Conservation (phyloP, 2,113 vertebrate genomes). For the Arizona elegans region DNA sequence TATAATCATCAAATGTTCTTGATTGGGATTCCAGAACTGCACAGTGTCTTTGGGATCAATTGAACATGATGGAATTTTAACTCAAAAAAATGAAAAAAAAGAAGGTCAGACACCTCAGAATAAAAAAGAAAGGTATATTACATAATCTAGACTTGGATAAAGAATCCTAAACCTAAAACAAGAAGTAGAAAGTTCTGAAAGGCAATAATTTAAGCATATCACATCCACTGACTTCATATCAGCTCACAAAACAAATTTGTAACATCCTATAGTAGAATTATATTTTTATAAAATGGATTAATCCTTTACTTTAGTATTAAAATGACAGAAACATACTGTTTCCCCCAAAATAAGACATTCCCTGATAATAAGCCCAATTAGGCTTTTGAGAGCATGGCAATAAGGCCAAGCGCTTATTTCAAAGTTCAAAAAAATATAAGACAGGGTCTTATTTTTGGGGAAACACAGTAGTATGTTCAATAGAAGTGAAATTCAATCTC, state of each 20-base stretch:
- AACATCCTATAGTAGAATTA: not conserved
- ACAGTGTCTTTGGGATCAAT: not conserved
- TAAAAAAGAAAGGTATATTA: not conserved
- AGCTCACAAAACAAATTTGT: not conserved
- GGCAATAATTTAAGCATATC: not conserved
- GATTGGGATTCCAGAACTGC: not conserved
- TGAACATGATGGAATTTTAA: not conserved
- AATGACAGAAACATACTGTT: not conserved
- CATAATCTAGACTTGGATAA: not conserved
- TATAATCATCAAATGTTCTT: not conserved
- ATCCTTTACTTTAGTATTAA: not conserved
- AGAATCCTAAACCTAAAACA: not conserved
- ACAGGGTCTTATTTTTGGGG: too few species aligned
- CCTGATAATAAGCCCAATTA: too few species aligned
- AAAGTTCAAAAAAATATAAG: too few species aligned
- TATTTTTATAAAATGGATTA: not conserved
- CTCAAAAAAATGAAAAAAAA: not conserved
- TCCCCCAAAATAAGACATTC: too few species aligned
- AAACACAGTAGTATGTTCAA: not conserved
- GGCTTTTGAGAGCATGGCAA: too few species aligned
- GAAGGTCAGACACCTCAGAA: not conserved
- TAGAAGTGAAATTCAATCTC: not conserved
- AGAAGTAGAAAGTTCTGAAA: not conserved
- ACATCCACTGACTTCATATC: not conserved
- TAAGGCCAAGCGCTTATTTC: too few species aligned